phyloP scores from a whole-genome alignment of 2,113 vertebrate species.

The Melospiza melodia region DNA sequence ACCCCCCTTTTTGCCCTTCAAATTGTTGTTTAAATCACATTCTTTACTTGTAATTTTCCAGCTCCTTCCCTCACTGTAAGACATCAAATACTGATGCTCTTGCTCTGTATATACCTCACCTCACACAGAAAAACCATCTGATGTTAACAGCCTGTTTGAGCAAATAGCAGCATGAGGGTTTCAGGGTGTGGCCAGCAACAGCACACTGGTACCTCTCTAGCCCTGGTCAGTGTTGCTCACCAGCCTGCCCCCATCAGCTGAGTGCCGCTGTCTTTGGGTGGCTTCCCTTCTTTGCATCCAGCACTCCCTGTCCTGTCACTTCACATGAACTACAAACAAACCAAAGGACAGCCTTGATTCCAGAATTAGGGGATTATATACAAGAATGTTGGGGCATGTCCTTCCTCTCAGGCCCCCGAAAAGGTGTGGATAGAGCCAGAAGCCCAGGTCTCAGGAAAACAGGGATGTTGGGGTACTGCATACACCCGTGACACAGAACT shows the following conservation, averaged over 20 bases:
- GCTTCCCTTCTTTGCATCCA: neutral
- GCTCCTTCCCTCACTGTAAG: neutral
- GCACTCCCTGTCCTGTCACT: neutral
- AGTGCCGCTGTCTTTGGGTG: neutral
- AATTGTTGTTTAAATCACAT: neutral
- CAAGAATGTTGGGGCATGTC: neutral
- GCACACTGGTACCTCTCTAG: neutral
- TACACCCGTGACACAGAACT: neutral
- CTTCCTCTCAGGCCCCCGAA: neutral
- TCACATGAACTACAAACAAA: neutral
- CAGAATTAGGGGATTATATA: neutral
- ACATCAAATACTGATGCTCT: neutral
- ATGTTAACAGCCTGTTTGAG: neutral
- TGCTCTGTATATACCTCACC: neutral
- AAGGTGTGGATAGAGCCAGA: neutral
- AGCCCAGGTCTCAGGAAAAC: neutral
- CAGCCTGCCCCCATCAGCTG: neutral
- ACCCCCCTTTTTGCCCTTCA: neutral
- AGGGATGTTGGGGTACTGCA: accelerated
- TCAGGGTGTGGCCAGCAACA: neutral
- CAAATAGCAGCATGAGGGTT: neutral
- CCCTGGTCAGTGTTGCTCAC: accelerated
- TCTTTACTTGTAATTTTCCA: neutral
- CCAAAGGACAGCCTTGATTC: neutral
- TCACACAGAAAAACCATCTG: neutral